Evolutionary conservation across 1,140 invertebrate species (phyloP).

Genomic region (Tetramorium parvispinum): DNA sequence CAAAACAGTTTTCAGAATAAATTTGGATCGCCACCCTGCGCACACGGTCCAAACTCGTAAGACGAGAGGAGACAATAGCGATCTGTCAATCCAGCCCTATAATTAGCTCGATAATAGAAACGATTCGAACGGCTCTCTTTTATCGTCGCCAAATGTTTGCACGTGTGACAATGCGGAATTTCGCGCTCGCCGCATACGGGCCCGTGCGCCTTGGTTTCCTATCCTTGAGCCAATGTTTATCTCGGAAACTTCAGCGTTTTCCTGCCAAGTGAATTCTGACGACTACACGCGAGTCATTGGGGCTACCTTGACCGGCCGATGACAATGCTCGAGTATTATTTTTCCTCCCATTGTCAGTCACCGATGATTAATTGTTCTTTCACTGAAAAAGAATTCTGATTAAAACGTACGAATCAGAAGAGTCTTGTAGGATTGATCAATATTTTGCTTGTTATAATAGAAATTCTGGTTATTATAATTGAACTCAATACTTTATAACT

Average conservation of each 20-base stretch:
- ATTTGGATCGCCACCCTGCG: neutral
- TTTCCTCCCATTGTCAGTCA: neutral
- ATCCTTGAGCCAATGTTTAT: slow-evolving; percentile 23
- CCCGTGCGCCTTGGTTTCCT: neutral
- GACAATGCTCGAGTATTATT: neutral
- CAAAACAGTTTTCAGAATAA: neutral
- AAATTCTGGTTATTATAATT: too few species aligned
- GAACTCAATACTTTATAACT: too few species aligned
- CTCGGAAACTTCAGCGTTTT: slow-evolving; percentile 16
- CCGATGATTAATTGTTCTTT: neutral
- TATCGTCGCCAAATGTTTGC: neutral
- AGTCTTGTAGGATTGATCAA: too few species aligned
- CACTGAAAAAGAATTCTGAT: neutral
- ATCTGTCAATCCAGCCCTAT: neutral
- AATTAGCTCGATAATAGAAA: slow-evolving; percentile 6
- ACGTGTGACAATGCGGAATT: slow-evolving; percentile 27
- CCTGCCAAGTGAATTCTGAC: neutral
- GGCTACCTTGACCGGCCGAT: slow-evolving; percentile 38
- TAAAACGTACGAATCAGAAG: too few species aligned
- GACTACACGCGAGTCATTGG: slow-evolving; percentile 20
- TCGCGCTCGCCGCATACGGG: neutral
- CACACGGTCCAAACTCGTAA: neutral
- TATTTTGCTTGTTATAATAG: too few species aligned
- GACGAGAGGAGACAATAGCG: neutral
- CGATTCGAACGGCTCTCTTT: neutral